Evolutionary conservation across 2,797 vertebrate genomes (phyloP).

Genomic region (Pogonophryne albipinna): DNA sequence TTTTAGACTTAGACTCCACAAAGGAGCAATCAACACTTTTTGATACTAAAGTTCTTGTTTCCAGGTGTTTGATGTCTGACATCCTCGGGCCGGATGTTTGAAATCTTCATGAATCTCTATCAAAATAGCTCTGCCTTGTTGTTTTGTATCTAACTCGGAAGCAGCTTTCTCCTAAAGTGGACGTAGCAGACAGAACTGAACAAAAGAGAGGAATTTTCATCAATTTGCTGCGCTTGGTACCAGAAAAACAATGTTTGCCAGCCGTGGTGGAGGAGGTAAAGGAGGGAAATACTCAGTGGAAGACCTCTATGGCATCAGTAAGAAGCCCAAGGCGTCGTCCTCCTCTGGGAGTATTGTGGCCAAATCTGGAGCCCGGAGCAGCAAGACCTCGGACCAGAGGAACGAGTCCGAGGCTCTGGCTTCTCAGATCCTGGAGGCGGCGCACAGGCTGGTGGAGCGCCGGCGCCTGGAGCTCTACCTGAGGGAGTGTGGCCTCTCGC

Average conservation of each 20-base stretch:
- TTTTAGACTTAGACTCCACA: constrained; percentile 71
- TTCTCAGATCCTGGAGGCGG: constrained; percentile 84
- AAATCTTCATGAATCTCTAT: constrained; percentile 63
- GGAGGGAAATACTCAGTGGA: constrained; percentile 87
- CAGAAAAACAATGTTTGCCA: constrained; percentile 82
- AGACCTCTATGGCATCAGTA: constrained; percentile 88
- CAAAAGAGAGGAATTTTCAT: constrained; percentile 41
- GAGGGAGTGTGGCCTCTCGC: constrained; percentile 81
- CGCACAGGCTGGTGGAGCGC: constrained; percentile 81
- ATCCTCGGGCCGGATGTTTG: constrained; percentile 64
- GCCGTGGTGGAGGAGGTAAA: constrained; percentile 81
- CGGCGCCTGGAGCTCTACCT: constrained; percentile 84
- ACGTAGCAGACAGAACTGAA: constrained; percentile 48
- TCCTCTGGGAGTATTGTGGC: constrained; percentile 66
- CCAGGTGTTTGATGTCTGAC: constrained; percentile 66
- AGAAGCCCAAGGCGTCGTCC: constrained; percentile 84
- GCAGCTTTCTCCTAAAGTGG: constrained; percentile 48
- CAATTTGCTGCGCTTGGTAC: constrained; percentile 42
- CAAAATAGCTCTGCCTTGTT: constrained; percentile 74
- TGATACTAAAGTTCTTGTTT: constrained; percentile 60
- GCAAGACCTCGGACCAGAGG: constrained; percentile 66
- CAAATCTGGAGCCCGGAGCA: constrained; percentile 68
- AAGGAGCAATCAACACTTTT: constrained; percentile 65
- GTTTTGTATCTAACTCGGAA: constrained; percentile 54
- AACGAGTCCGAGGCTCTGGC: constrained; percentile 77